phyloP scores from a whole-genome alignment of 1,140 invertebrate species.

The Zaprionus camerounensis region DNA sequence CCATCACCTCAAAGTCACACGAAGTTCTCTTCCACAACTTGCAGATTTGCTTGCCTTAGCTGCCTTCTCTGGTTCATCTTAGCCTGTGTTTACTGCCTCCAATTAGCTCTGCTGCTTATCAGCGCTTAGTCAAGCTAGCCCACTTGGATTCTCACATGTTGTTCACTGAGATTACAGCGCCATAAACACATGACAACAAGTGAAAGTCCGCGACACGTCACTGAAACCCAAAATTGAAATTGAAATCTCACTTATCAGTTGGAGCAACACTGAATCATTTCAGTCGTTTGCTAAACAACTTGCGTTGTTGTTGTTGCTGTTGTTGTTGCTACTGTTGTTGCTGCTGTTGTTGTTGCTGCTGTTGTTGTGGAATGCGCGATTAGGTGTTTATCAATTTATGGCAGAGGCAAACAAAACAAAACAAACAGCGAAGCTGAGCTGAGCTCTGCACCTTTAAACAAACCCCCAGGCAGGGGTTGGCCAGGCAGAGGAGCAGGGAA shows the following conservation, averaged over 20 bases:
- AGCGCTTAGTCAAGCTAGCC: background rate
- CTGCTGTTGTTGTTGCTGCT: constrained; percentile 12
- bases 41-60: background rate
- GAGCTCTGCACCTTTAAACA: constrained; percentile 31
- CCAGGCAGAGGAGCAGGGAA: background rate
- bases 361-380: constrained; percentile 29
- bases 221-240: constrained; percentile 17
- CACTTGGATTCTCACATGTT: background rate
- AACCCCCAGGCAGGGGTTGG: background rate
- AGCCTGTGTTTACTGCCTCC: background rate
- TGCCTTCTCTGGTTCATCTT: background rate
- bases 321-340: background rate
- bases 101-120: background rate
- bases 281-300: constrained; percentile 3
- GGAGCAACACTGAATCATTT: constrained; percentile 44
- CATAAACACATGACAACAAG: constrained; percentile 61
- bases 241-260: constrained; percentile 57
- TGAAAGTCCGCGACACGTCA: constrained; percentile 75
- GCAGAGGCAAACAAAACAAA: constrained; percentile 48
- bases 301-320: too few species aligned
- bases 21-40: background rate
- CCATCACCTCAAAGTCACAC: background rate
- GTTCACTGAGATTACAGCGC: constrained; percentile 8
- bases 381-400: constrained; percentile 72
- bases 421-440: constrained; percentile 52